Evolutionary conservation across 2,888 invertebrate genomes (phyloP), one percentile per base, ranked within the genome.

Genomic region (Drosophila lutescens): DNA sequence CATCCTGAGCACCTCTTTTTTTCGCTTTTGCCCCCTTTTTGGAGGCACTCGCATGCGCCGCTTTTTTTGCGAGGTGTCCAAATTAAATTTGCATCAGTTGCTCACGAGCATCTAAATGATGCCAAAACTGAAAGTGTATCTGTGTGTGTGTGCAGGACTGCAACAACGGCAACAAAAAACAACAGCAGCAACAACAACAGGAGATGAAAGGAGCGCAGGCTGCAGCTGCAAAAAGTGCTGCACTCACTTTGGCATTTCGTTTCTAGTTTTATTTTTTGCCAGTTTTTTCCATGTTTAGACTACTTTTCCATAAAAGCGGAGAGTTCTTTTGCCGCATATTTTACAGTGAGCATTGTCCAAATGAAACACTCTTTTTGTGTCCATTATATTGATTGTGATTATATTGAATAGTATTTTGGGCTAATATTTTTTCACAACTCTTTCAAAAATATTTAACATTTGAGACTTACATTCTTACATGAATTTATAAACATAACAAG

Each of bases 81-180:
- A 85, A 85, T 85, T 86, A 89, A 85, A 85, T 85, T 88, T 89
- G 85, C 85, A 89, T 88, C 85, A 89, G 84, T 85, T 89, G 84
- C 84, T 89, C 73, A 78, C 89, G 88, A 85, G 88, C 84, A 88
- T 88, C 80, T 86, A 89, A 89, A 88, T 86, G 89, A 80, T 86
- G 89, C 89, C 89, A 80, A 89, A 89, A 80, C 70, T 65, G 56
- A 71, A 74, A 74, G 50, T 74, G 66, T 53, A 69, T 73, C 40
- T 54, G 57, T 58, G 38, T 50, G 38, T 50, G 43, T 50, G 43
- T 56, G 46, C 26, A n/a, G 15, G 10, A 9, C 10, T 63, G 66
- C 83, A 72, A 66, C 60, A 71, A 73, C 58, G 12, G 34, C 34
- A 34, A 3, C 10, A 23, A 58, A 44, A 36, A 61, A 47, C 66